These are phyloP conservation scores for Ancistrus triradiatus DNA, from an alignment of 2,113 vertebrate species.

Conservation along the genomic window DNA sequence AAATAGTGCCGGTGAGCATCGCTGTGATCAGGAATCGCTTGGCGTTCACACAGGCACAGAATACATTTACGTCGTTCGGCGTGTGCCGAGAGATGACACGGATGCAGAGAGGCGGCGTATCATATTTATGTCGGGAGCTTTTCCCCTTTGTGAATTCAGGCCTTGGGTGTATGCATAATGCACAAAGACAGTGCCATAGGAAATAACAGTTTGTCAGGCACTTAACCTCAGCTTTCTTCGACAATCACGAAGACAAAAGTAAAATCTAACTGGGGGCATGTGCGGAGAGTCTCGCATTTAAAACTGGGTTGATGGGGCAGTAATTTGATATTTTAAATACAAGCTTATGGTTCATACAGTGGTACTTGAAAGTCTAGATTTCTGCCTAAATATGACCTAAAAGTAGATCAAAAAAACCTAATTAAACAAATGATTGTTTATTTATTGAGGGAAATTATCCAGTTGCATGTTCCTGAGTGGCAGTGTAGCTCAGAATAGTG, in stretches of 20 bases:
- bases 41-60: conserved; percentile 39
- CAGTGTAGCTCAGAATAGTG: too few relatives aligned
- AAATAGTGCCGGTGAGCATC: conserved; percentile 51
- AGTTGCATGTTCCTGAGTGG: too few relatives aligned
- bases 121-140: conserved; percentile 26
- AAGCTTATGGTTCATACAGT: too few relatives aligned
- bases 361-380: too few relatives aligned
- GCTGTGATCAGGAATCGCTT: conserved; percentile 59
- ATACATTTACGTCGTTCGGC: conserved; percentile 48
- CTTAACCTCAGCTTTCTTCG: conserved; percentile 29
- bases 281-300: background rate
- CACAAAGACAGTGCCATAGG: conserved; percentile 30
- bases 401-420: too few relatives aligned
- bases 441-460: too few relatives aligned
- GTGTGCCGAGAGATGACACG: background rate
- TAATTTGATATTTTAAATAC: too few relatives aligned
- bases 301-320: too few relatives aligned
- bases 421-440: too few relatives aligned
- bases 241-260: background rate
- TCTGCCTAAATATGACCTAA: too few relatives aligned
- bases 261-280: background rate
- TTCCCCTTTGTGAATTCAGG: conserved; percentile 33
- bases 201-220: conserved; percentile 39
- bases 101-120: conserved; percentile 14
- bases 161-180: conserved; percentile 29